Conservation (phyloP, 2,888 invertebrate species). For the Metacarcinus magister region DNA sequence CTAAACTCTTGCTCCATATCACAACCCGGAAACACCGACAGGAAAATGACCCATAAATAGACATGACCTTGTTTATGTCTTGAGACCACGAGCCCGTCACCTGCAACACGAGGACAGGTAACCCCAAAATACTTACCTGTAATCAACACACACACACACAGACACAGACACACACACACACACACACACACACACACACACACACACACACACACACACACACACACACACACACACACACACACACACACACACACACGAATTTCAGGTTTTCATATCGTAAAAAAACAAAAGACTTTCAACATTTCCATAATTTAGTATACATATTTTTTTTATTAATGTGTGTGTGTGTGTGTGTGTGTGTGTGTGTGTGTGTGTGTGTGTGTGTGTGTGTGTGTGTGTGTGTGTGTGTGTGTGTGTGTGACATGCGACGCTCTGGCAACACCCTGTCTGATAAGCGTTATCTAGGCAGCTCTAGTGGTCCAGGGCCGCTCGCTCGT, state of each 20-base stretch:
- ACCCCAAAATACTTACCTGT: too few relatives aligned
- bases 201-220: too few relatives aligned
- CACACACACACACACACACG: too few relatives aligned
- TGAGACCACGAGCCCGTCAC: not conserved
- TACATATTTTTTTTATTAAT: too few relatives aligned
- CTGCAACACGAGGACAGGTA: not conserved
- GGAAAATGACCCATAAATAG: not conserved
- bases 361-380: conserved; percentile 37
- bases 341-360: not conserved
- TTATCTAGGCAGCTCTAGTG: not conserved
- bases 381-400: conserved; percentile 36
- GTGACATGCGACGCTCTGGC: not conserved
- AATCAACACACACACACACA: too few relatives aligned
- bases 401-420: conserved; percentile 19
- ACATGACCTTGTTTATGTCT: not conserved
- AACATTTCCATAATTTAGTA: too few relatives aligned
- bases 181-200: too few relatives aligned
- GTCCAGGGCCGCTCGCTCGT: not conserved
- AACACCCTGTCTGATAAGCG: not conserved
- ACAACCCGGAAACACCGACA: not conserved
- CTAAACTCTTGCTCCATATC: not conserved
- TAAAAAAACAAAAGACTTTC: too few relatives aligned
- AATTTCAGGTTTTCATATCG: too few relatives aligned
- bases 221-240: too few relatives aligned
- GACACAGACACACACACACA: too few relatives aligned